Percentiles rank a stretch among this genome's conserved stretches.
Evolutionary conservation across 2,113 vertebrate genomes (phyloP).

Genomic region (Typhlomys cinereus): DNA sequence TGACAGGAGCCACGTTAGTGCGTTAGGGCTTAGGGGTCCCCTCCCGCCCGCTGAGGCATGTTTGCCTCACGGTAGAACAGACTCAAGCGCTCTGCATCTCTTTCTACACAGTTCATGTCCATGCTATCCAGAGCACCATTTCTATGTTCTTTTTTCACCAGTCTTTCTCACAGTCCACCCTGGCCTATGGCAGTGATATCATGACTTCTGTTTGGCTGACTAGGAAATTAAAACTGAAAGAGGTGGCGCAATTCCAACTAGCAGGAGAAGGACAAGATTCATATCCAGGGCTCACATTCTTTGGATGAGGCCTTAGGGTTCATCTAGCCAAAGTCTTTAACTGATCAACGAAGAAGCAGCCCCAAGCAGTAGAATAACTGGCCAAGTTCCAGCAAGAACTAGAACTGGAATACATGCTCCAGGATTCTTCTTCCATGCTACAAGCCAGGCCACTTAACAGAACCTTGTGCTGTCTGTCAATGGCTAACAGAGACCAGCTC

Average conservation of each 20-base stretch:
- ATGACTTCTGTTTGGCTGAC: neutral
- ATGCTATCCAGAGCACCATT: neutral
- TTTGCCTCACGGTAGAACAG: neutral
- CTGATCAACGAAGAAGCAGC: neutral
- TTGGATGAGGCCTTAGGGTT: neutral
- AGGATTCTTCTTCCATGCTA: neutral
- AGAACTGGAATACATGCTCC: neutral
- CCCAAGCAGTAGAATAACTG: neutral
- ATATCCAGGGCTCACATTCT: neutral
- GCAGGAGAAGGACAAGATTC: neutral
- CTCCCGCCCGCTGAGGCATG: neutral
- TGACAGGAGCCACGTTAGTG: neutral
- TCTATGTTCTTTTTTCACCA: neutral
- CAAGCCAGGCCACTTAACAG: neutral
- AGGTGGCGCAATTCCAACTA: neutral
- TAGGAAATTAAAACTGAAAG: neutral
- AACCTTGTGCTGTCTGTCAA: too few relatives aligned
- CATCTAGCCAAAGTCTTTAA: neutral
- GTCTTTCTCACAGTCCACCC: neutral
- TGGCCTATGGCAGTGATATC: neutral
- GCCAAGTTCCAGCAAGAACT: neutral
- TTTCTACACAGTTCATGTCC: too few relatives aligned
- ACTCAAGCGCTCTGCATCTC: neutral
- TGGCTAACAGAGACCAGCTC: rapidly evolving
- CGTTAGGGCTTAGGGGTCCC: too few relatives aligned